Base-by-base conservation (phyloP, 2,888 invertebrate genomes). In the Cosmia pyralina region DNA sequence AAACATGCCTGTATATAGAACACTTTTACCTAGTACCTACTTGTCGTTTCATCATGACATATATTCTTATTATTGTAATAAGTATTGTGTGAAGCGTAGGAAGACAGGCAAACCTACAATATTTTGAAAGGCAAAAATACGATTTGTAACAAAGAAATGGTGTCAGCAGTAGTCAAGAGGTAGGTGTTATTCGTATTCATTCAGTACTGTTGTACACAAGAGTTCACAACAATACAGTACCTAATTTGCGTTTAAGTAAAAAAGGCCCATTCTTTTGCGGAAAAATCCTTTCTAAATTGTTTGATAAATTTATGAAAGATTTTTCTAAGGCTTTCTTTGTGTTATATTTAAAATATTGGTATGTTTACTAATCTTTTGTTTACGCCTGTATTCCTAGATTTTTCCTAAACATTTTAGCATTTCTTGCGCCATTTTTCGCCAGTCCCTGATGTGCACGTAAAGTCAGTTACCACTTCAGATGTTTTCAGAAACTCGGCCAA, bases 401-500 rank as follows among this genome's bases (percentile, higher is more conserved):
- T 52, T 58, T n/a, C n/a, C 0, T 53, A 44, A 59, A 48, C 17
- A 64, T 81, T 67, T 50, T 46, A 52, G 15, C 34, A 38, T 57
- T 64, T 71, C 10, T 66, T 66, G 19, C 22, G 57, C n/a, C 15
- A 60, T 68, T 68, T 73, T 83, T 60, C 59, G 52, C 17, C 4
- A 64, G 69, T 80, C 69, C 66, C 80, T 22, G 65, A 79, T 69
- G 73, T 73, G 66, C 79, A 83, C 80, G 80, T 69, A 75, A 82
- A 76, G 81, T 76, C 77, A 66, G 66, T 72, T 75, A 72, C 74
- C 71, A 81, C 74, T 75, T 55, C 55, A 72, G 70, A 83, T 71
- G 53, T 67, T 80, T 69, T 83, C 41, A 28, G 55, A 55, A 81
- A 83, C 55, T 83, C 28, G 81, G 81, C 48, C 81, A 81, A 83